A percentile compares a stretch with the other conserved stretches of the same genome.
These are phyloP conservation scores for Caenorhabditis sulstoni DNA, from an alignment of 2,888 invertebrate species.

Conservation along the genomic window DNA sequence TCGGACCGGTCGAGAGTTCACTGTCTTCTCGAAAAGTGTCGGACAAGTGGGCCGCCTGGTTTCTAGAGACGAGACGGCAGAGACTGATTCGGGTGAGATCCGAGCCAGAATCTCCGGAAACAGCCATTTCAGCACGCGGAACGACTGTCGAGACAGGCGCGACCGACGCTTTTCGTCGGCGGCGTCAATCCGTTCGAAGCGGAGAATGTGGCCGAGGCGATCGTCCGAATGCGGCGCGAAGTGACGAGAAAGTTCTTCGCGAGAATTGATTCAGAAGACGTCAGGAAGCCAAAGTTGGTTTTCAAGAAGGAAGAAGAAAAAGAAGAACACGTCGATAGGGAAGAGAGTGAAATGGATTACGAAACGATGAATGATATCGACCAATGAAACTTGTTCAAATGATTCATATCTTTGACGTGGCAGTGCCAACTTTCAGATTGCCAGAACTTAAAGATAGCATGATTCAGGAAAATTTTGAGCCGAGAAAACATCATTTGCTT, in stretches of 20 bases:
- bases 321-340: neutral
- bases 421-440: too few species aligned
- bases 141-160: neutral
- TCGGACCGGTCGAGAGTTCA: neutral
- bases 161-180: neutral
- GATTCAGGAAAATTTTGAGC: too few species aligned
- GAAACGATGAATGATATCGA: too few species aligned
- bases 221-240: neutral
- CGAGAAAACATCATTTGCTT: too few species aligned
- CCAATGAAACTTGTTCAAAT: too few species aligned
- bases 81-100: constrained; percentile 10
- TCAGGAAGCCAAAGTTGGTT: too few species aligned
- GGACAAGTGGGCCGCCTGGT: too few species aligned
- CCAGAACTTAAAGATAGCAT: too few species aligned
- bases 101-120: neutral
- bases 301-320: neutral
- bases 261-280: neutral
- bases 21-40: neutral
- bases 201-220: neutral
- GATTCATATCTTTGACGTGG: too few species aligned
- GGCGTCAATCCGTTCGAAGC: constrained; percentile 32
- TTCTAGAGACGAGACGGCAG: neutral
- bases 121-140: constrained; percentile 16
- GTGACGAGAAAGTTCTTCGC: neutral
- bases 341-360: too few species aligned